Percentiles rank a stretch among this genome's conserved stretches.
phyloP scores from a whole-genome alignment of 2,113 vertebrate species.

The Hepsetus odoe region DNA sequence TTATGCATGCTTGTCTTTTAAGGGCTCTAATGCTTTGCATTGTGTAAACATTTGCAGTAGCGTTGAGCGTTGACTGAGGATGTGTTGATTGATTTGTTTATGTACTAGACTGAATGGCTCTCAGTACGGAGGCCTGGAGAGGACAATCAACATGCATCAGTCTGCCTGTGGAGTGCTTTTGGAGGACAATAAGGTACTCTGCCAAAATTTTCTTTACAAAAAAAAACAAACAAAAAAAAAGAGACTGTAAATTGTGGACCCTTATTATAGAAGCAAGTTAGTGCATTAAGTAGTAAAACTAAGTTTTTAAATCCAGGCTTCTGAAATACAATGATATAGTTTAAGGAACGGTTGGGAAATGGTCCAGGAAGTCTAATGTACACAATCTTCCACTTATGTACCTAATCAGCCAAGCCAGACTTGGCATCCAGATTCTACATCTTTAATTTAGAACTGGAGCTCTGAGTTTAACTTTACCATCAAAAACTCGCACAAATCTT shows the following conservation, averaged over 20 bases:
- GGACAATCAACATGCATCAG: conserved; percentile 52
- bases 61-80: conserved; percentile 37
- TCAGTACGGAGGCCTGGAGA: conserved; percentile 56
- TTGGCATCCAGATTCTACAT: no score
- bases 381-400: no score
- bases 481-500: no score
- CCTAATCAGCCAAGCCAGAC: no score
- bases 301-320: no score
- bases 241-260: background rate
- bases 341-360: background rate
- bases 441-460: no score
- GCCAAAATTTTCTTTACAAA: conserved; percentile 18
- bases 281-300: conserved; percentile 8
- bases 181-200: conserved; percentile 43
- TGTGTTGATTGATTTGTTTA: conserved; percentile 61
- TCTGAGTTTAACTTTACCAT: no score
- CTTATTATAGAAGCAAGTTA: conserved; percentile 14
- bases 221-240: no score
- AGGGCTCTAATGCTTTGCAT: conserved; percentile 47
- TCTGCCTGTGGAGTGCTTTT: conserved; percentile 48
- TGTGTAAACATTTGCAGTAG: conserved; percentile 56
- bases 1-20: conserved; percentile 25
- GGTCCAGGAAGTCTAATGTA: no score
- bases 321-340: no score
- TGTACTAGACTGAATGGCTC: conserved; percentile 57